Percentiles rank a stretch among this genome's conserved stretches.
These are phyloP conservation scores for Tyrophagus putrescentiae DNA, from an alignment of 1,140 invertebrate genomes.

Conservation along the genomic window DNA sequence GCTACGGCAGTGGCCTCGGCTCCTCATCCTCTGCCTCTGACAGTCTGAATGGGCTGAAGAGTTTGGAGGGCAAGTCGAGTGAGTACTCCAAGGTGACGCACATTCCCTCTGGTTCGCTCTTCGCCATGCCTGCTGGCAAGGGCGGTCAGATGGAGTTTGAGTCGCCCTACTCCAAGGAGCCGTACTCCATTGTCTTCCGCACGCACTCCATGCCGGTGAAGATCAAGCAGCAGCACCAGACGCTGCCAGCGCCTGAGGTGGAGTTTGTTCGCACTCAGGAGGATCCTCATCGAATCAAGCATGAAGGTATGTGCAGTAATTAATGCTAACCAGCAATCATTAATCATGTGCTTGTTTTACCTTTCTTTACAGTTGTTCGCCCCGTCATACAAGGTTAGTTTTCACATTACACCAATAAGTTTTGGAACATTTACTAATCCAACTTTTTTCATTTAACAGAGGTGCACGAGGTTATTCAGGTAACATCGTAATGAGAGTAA, in stretches of 20 bases:
- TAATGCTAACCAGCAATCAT: too few species aligned
- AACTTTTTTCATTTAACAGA: background rate
- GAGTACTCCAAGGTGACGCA: slow-evolving; percentile 11
- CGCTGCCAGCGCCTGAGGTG: slow-evolving; percentile 8
- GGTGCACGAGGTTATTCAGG: slow-evolving; percentile 7
- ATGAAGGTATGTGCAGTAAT: too few species aligned
- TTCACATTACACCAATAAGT: too few species aligned
- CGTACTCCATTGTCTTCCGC: slow-evolving; percentile 14
- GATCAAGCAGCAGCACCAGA: slow-evolving; percentile 13
- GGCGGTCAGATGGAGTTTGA: background rate
- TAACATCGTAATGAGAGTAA: too few species aligned
- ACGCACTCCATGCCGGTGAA: slow-evolving; percentile 14
- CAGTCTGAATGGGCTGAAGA: background rate
- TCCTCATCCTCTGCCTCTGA: too few species aligned
- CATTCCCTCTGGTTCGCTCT: background rate
- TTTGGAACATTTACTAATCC: background rate
- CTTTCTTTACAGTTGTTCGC: too few species aligned
- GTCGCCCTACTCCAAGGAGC: slow-evolving; percentile 1
- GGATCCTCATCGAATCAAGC: slow-evolving; percentile 11
- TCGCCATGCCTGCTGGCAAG: background rate
- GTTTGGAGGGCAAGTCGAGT: background rate
- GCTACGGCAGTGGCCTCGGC: background rate
- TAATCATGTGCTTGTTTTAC: too few species aligned
- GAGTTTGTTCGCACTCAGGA: slow-evolving; percentile 16
- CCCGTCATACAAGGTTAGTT: slow-evolving; percentile 4